phyloP scores from a whole-genome alignment of 2,888 invertebrate genomes.

The Meandrusa payeni region DNA sequence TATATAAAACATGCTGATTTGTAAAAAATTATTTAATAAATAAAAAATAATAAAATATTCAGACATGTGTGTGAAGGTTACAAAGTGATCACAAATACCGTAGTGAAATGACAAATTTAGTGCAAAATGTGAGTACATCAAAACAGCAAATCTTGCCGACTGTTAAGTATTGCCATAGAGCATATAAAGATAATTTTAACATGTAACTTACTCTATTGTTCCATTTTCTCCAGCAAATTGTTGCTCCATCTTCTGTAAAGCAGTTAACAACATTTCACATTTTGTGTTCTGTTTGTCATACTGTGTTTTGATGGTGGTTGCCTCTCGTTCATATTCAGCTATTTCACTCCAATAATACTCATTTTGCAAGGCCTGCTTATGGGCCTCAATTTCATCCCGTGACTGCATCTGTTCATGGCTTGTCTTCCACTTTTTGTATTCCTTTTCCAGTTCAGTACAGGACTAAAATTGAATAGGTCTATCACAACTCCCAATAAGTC shows the following conservation, averaged over 20 bases:
- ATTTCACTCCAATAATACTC: constrained; percentile 81
- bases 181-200: no score
- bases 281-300: constrained; percentile 65
- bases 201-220: constrained; percentile 66
- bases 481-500: no score
- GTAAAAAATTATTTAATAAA: no score
- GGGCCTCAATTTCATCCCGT: constrained; percentile 70
- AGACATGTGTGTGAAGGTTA: no score
- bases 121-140: no score
- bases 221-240: constrained; percentile 53
- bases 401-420: constrained; percentile 79
- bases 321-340: constrained; percentile 53
- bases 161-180: no score
- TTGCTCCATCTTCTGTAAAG: constrained; percentile 54
- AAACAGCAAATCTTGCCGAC: no score
- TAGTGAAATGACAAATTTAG: no score
- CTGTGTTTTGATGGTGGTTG: constrained; percentile 56
- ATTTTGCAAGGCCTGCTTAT: constrained; percentile 70
- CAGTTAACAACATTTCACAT: constrained; percentile 56
- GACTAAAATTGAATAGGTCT: no score
- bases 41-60: no score
- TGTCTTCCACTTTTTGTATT: constrained; percentile 75
- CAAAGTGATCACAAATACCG: no score
- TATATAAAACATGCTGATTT: no score
- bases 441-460: constrained; percentile 59